Conservation (phyloP, 2,888 invertebrate genomes). For the Nasonovia ribisnigri region DNA sequence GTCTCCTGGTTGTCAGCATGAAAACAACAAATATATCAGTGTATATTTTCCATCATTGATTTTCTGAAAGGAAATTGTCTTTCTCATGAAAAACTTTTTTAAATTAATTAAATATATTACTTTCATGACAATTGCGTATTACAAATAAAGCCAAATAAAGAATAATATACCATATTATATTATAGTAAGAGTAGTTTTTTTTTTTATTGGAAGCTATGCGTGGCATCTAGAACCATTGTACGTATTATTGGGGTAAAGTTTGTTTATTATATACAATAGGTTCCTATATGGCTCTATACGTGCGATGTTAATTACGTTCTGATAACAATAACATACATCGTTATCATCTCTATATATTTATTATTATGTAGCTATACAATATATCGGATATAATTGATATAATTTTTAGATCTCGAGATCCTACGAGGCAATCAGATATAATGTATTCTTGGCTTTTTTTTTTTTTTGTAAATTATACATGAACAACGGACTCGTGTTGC, state of each 20-base stretch:
- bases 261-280: neutral
- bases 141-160: neutral
- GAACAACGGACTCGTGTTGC: neutral
- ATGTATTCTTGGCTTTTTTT: constrained; percentile 1
- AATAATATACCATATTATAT: neutral
- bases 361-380: neutral
- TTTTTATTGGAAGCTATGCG: neutral
- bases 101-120: neutral
- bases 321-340: neutral
- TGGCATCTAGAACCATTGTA: neutral
- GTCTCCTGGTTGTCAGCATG: neutral
- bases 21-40: neutral
- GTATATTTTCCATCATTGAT: neutral
- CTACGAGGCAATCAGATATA: neutral
- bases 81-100: neutral
- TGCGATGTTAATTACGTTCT: neutral
- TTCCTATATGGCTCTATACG: no score
- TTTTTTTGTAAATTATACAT: neutral
- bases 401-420: neutral
- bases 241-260: no score
- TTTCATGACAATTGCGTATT: neutral
- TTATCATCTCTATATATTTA: neutral
- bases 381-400: neutral
- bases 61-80: neutral
- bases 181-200: neutral